A percentile compares a stretch with the other conserved stretches of the same genome.
Conservation (phyloP, 2,113 vertebrate genomes). For the Microtus richardsoni region DNA sequence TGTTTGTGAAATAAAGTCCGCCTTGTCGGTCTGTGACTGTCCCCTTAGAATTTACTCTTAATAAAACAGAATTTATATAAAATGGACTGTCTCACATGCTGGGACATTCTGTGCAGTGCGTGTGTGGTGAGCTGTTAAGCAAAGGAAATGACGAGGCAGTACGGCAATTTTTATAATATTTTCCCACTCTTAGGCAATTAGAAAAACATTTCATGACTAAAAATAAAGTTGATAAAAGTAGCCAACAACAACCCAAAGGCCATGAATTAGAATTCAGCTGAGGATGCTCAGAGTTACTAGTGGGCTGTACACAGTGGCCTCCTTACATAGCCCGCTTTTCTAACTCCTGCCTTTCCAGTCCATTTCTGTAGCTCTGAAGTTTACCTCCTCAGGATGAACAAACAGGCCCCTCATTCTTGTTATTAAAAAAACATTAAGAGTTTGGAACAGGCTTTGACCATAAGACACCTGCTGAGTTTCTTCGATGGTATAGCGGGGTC, state of each 20-base stretch:
- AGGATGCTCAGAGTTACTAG: background rate
- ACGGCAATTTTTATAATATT: conserved; percentile 13
- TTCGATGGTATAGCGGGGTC: background rate
- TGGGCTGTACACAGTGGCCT: background rate
- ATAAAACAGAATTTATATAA: conserved; percentile 6
- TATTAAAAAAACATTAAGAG: background rate
- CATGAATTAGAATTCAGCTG: background rate
- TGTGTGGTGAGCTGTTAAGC: background rate
- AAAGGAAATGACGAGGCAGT: background rate
- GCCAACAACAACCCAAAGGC: background rate
- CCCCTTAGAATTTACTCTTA: conserved; percentile 32
- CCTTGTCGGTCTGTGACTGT: background rate
- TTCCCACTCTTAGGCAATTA: conserved; percentile 43
- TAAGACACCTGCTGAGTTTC: background rate
- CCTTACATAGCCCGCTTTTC: background rate
- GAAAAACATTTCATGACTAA: conserved; percentile 44
- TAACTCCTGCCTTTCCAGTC: background rate
- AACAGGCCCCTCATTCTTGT: background rate
- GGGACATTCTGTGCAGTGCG: background rate
- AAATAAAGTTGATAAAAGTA: conserved; percentile 64
- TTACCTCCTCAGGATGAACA: conserved; percentile 39
- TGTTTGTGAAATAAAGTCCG: conserved; percentile 21
- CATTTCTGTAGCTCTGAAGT: conserved; percentile 26
- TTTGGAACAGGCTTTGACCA: background rate
- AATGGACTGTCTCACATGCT: background rate